Percentiles rank a stretch among this genome's conserved stretches.
Conservation (phyloP, 2,888 invertebrate species). For the Eristalis pertinax region DNA sequence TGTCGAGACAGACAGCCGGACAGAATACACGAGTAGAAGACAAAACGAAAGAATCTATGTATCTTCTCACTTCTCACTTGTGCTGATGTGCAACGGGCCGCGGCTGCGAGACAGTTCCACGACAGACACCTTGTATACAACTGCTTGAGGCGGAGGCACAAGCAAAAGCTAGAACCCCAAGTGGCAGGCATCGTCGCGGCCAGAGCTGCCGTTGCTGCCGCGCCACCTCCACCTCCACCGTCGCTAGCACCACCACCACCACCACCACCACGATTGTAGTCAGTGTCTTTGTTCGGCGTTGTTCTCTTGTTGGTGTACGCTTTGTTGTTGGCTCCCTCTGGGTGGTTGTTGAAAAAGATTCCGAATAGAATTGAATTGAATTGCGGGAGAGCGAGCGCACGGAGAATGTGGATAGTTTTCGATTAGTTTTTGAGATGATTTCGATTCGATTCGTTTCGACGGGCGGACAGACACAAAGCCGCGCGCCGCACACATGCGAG, state of each 20-base stretch:
- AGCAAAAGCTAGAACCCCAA: constrained; percentile 68
- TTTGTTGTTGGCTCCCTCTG: constrained; percentile 7
- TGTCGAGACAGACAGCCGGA: background rate
- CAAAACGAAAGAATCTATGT: constrained; percentile 38
- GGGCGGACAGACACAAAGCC: constrained; percentile 4
- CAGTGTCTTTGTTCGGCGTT: constrained; percentile 49
- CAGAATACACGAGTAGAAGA: constrained; percentile 8
- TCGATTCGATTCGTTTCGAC: background rate
- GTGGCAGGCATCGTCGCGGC: constrained; percentile 7
- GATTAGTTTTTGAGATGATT: constrained; percentile 58
- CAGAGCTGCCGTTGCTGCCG: background rate
- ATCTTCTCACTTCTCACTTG: constrained; percentile 24
- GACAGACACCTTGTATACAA: constrained; percentile 70
- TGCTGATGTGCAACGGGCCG: constrained; percentile 49
- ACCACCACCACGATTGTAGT: constrained; percentile 11
- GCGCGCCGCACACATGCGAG: background rate
- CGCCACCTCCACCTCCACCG: background rate
- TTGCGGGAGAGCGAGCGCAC: constrained; percentile 45
- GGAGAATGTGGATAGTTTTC: constrained; percentile 31
- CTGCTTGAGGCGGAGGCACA: constrained; percentile 60
- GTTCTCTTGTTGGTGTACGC: constrained; percentile 13
- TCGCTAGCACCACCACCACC: background rate
- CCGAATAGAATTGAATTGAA: constrained; percentile 61
- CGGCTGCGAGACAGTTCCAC: constrained; percentile 53
- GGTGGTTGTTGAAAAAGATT: background rate